phyloP scores from a whole-genome alignment of 2,113 vertebrate genomes.

The Tragelaphus scriptus region DNA sequence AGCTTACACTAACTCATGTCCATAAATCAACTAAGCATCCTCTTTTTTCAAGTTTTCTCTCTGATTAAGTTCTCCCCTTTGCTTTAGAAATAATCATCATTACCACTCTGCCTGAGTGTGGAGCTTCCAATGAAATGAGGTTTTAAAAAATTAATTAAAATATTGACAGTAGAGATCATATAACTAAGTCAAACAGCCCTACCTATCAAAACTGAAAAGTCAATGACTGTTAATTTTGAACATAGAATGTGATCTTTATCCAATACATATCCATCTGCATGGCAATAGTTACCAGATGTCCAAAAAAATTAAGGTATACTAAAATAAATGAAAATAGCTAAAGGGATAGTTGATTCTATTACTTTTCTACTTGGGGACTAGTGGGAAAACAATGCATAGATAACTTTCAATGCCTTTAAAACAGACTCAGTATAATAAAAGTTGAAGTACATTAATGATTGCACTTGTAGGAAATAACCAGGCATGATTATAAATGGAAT shows the following conservation, averaged over 20 bases:
- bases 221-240: constrained; percentile 1
- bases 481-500: neutral
- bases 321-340: neutral
- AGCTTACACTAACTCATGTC: neutral
- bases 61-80: neutral
- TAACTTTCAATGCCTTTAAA: neutral
- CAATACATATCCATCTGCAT: neutral
- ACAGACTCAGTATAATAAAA: neutral
- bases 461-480: neutral
- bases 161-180: constrained; percentile 15
- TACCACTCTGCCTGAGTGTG: neutral
- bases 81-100: neutral
- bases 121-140: neutral
- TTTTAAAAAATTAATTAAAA: neutral
- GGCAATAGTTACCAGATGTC: neutral
- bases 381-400: neutral
- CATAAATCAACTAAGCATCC: neutral
- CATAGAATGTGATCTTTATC: constrained; percentile 17
- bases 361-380: neutral
- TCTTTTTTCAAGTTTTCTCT: neutral
- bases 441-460: neutral
- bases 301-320: neutral
- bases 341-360: neutral
- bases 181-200: neutral
- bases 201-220: neutral